Evolutionary conservation across 2,113 vertebrate species (phyloP).

Genomic region (Xyrauchen texanus): DNA sequence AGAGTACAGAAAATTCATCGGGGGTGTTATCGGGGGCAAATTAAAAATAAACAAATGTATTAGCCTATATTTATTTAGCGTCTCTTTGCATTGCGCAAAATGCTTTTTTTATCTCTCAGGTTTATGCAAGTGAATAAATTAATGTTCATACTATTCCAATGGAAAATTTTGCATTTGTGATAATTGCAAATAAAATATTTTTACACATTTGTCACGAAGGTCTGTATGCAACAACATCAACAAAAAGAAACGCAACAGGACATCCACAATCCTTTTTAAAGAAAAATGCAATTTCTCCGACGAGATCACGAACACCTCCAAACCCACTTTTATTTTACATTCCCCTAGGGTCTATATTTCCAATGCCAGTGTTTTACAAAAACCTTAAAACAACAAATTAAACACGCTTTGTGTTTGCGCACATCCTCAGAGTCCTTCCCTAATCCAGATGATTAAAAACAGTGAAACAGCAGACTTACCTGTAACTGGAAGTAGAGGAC

Average conservation of each 20-base stretch:
- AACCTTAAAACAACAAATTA: constrained; percentile 26
- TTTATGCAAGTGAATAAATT: not conserved
- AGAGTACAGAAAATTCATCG: not conserved
- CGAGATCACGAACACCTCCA: constrained; percentile 7
- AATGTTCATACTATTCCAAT: not conserved
- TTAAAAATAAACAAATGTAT: not conserved
- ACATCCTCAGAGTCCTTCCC: constrained; percentile 6
- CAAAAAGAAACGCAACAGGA: not conserved
- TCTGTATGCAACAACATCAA: not conserved
- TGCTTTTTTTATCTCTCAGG: not conserved
- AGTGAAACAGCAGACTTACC: constrained; percentile 65
- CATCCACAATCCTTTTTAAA: not conserved
- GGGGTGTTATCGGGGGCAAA: not conserved
- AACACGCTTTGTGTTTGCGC: constrained; percentile 23
- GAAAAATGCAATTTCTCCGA: not conserved
- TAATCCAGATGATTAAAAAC: constrained; percentile 28
- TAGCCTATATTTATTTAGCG: not conserved
- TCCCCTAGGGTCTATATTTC: constrained; percentile 26
- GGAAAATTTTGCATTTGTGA: not conserved
- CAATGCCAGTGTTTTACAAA: not conserved
- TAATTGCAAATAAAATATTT: not conserved
- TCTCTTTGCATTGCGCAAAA: not conserved
- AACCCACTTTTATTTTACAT: not conserved
- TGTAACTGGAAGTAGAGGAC: constrained; percentile 81
- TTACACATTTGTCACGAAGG: not conserved